A percentile compares a stretch with the other conserved stretches of the same genome.
These are phyloP conservation scores for Melanotaenia boesemani DNA, from an alignment of 2,797 vertebrate species.

Conservation along the genomic window DNA sequence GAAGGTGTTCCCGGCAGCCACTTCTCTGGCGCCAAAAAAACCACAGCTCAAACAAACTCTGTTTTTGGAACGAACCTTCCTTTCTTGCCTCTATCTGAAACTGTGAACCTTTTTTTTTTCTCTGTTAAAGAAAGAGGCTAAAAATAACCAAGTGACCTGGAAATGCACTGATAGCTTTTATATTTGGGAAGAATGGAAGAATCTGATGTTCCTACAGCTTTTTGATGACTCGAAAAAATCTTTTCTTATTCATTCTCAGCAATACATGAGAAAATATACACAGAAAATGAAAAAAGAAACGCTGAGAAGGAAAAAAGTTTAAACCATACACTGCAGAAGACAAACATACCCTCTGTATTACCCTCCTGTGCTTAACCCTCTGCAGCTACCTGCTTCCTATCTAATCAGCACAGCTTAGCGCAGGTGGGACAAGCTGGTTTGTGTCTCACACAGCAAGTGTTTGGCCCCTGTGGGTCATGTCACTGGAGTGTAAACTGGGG, in stretches of 20 bases:
- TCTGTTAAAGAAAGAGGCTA: slow-evolving; percentile 58
- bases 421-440: slow-evolving; percentile 78
- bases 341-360: slow-evolving; percentile 41
- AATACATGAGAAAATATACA: slow-evolving; percentile 33
- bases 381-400: slow-evolving; percentile 59
- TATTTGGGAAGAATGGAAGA: slow-evolving; percentile 51
- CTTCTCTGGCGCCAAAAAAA: slow-evolving; percentile 70
- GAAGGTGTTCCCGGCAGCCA: slow-evolving; percentile 75
- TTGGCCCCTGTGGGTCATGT: slow-evolving; percentile 66
- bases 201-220: slow-evolving; percentile 32
- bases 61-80: slow-evolving; percentile 62
- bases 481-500: slow-evolving; percentile 71
- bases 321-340: slow-evolving; percentile 32
- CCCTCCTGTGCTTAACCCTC: slow-evolving; percentile 43
- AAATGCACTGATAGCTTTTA: slow-evolving; percentile 66
- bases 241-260: slow-evolving; percentile 34
- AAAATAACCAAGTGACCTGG: slow-evolving; percentile 76
- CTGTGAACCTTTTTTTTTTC: slow-evolving; percentile 67
- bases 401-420: slow-evolving; percentile 69
- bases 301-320: slow-evolving; percentile 31
- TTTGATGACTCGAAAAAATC: slow-evolving; percentile 40
- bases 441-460: slow-evolving; percentile 75
- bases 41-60: slow-evolving; percentile 78
- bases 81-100: slow-evolving; percentile 64
- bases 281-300: slow-evolving; percentile 22